Evolutionary conservation across 2,888 invertebrate genomes (phyloP), one percentile per base, ranked within the genome.

Genomic region (Ypsolopha sequella): DNA sequence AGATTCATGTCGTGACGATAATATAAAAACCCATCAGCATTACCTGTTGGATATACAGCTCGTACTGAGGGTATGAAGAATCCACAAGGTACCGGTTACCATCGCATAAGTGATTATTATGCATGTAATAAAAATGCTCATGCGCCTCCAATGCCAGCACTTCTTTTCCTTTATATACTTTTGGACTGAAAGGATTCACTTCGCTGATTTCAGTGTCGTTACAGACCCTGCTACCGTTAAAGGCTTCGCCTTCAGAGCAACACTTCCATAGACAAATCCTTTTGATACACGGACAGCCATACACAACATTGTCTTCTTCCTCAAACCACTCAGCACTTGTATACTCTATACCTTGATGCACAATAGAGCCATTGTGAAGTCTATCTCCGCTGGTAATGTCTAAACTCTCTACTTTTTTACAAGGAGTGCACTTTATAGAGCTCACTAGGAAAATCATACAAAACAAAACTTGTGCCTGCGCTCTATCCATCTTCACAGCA

Each of bases 1-100:
- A n/a, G n/a, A n/a, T n/a, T n/a, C n/a, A n/a, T n/a, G n/a, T n/a
- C n/a, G n/a, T n/a, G n/a, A n/a, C n/a, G n/a, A n/a, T 44, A 53
- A 53, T 53, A 54, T 56, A 54, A 13, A n/a, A n/a, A n/a, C n/a
- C n/a, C n/a, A n/a, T n/a, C n/a, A n/a, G 24, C 24, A 24, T 36
- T 62, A 84, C 85, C 74, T 80, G 68, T 68, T 85, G 85, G 36
- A 85, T 61, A 52, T 70, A 81, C 45, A 80, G 60, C 36, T 76
- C 66, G 46, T 76, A 74, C 6, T 53, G 44, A 0, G 54, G 50
- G 6, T 50, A 51, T 1, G 50, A 60, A 0, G 77, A 60, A 52
- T 76, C 77, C 1, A 79, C 73, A 35, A 73, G 52, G 52, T 82
- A 86, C 54, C 73, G 72, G 0, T 73, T 73, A 1, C 9, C 9